Base-by-base conservation (phyloP, 2,888 invertebrate species). In the Tipula confusa region DNA sequence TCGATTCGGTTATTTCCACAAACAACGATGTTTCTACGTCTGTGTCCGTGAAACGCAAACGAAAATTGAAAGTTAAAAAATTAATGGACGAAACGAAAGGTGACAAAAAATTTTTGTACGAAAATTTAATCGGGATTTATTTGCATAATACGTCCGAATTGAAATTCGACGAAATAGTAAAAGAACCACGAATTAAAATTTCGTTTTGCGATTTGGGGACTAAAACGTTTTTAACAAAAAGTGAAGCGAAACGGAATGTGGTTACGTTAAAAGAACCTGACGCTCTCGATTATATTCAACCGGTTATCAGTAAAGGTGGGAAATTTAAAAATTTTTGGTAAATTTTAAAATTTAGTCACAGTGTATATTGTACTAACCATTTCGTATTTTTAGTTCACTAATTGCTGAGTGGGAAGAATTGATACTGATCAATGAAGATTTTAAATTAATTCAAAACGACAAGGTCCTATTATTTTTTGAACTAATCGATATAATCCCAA, bases 351-450 rank as follows among this genome's bases (percentile, higher is more conserved):
- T 31, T 43, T n/a, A 1, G 15, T 43, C 3, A 43, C n/a, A 36
- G 24, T 28, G 15, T 80, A 29, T 29, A n/a, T 31, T 43, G 5
- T 48, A 29, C 29, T 1, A 5, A 79, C 11, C 28, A 13, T 80
- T 80, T 29, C n/a, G 2, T 80, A 7, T 29, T 80, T 80, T 6
- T n/a, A 80, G 80, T 31, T 31, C 80, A 15, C 80, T 80, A 1
- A 29, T 80, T n/a, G 31, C 80, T 0, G 80, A 80, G 15, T 80
- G 80, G 80, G 80, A 80, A 80, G 80, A 80, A 29, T 80, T 80
- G 31, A 80, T 80, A 7, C 80, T 80, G 1, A 13, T 80, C n/a
- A 80, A 80, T 29, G 80, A 80, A 29, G 80, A 80, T n/a, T 7
- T 80, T 29, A 80, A 29, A 15, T 31, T 29, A 6, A 29, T 80